phyloP scores from a whole-genome alignment of 1,140 invertebrate species.

The Orchestia grillus region DNA sequence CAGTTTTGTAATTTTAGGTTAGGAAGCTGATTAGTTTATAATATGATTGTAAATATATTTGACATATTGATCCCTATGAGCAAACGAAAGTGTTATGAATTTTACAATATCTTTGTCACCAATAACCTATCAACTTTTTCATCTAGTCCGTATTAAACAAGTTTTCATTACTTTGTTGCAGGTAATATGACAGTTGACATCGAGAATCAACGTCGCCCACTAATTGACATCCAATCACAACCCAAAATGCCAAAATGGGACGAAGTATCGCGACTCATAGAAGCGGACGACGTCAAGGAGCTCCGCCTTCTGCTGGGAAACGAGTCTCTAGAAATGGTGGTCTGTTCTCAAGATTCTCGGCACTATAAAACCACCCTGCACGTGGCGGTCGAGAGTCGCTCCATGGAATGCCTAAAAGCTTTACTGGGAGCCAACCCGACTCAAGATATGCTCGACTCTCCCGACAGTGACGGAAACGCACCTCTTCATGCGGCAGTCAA shows the following conservation, averaged over 20 bases:
- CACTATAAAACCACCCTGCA: constrained; percentile 57
- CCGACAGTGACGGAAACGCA: constrained; percentile 63
- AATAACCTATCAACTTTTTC: background rate
- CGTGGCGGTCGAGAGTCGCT: constrained; percentile 42
- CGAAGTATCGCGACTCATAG: constrained; percentile 9
- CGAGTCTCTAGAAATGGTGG: constrained; percentile 39
- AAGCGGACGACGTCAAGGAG: constrained; percentile 44
- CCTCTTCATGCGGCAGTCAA: constrained; percentile 60
- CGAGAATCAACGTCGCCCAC: background rate
- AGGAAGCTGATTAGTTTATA: too few species aligned
- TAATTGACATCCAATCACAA: background rate
- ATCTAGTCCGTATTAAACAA: background rate
- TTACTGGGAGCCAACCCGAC: constrained; percentile 23
- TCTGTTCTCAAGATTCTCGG: constrained; percentile 26
- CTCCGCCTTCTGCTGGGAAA: constrained; percentile 50
- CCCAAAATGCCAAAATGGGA: constrained; percentile 25
- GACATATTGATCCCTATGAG: too few species aligned
- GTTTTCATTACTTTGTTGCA: background rate
- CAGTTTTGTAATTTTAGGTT: background rate
- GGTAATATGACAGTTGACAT: constrained; percentile 12
- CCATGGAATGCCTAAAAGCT: constrained; percentile 57
- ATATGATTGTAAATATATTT: too few species aligned
- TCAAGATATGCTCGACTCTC: constrained; percentile 60
- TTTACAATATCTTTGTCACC: background rate
- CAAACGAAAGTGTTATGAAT: background rate